A percentile compares a stretch with the other conserved stretches of the same genome.
phyloP scores from a whole-genome alignment of 2,888 invertebrate genomes.

The Limenitis camilla region DNA sequence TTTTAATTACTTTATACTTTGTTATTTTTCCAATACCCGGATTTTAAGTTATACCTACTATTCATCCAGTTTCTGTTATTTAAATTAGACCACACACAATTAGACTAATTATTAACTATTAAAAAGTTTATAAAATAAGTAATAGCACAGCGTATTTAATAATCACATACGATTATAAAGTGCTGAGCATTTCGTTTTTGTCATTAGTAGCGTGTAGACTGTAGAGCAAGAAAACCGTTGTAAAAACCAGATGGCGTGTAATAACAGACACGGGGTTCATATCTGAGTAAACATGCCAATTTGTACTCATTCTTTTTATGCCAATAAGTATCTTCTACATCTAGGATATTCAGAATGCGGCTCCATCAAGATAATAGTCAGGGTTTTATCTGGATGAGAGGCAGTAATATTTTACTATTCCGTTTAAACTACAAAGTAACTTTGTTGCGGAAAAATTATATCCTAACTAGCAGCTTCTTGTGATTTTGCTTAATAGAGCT shows the following conservation, averaged over 20 bases:
- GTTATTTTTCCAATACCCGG: too few relatives aligned
- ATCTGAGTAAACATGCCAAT: slow-evolving; percentile 26
- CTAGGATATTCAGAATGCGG: slow-evolving; percentile 10
- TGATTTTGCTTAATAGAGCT: slow-evolving; percentile 3
- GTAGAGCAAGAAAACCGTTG: slow-evolving; percentile 22
- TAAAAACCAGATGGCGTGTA: slow-evolving; percentile 26
- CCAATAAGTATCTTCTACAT: slow-evolving; percentile 20
- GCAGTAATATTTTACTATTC: slow-evolving; percentile 21
- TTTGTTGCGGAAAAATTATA: slow-evolving; percentile 21
- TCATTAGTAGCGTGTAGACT: slow-evolving; percentile 24
- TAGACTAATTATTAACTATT: background rate
- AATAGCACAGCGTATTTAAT: slow-evolving; percentile 15
- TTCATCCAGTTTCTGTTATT: too few relatives aligned
- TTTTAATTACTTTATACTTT: too few relatives aligned
- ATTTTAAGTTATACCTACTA: too few relatives aligned
- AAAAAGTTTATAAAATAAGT: background rate
- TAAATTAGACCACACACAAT: too few relatives aligned
- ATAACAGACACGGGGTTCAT: slow-evolving; percentile 25
- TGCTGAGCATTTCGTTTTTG: slow-evolving; percentile 23
- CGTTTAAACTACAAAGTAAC: slow-evolving; percentile 15
- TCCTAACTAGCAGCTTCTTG: slow-evolving; percentile 11
- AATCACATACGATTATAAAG: slow-evolving; percentile 23
- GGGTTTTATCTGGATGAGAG: slow-evolving; percentile 18
- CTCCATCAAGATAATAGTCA: slow-evolving; percentile 13
- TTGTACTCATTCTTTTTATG: slow-evolving; percentile 27